Conservation (phyloP, 1,140 invertebrate species). For the Plutomurus gul region DNA sequence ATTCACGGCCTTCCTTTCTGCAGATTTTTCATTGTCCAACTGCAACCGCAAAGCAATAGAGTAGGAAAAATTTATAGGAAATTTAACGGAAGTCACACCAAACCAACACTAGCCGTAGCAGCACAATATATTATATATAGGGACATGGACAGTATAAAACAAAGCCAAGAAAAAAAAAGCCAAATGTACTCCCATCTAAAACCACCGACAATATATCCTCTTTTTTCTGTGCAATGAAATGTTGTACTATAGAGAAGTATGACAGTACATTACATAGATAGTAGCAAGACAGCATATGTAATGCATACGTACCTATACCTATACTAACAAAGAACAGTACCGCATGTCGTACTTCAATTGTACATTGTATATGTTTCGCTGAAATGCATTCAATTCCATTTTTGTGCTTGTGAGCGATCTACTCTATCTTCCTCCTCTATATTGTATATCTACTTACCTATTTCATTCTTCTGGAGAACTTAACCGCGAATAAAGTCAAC, state of each 20-base stretch:
- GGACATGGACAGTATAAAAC: not conserved
- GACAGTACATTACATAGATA: too few species aligned
- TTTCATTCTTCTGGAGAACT: constrained; percentile 15
- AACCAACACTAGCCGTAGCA: not conserved
- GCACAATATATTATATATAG: not conserved
- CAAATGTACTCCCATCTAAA: not conserved
- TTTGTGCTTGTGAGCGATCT: too few species aligned
- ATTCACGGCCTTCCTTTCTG: not conserved
- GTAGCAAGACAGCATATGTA: too few species aligned
- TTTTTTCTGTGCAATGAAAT: too few species aligned
- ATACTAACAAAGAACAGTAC: not conserved
- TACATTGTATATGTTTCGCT: too few species aligned
- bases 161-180: not conserved
- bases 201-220: too few species aligned
- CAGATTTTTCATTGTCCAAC: constrained; percentile 18
- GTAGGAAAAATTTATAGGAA: constrained; percentile 4
- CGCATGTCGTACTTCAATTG: too few species aligned
- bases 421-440: not conserved
- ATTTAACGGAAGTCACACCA: not conserved
- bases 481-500: not conserved
- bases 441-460: not conserved
- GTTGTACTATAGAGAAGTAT: too few species aligned
- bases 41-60: not conserved
- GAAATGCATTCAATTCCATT: too few species aligned
- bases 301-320: too few species aligned